Evolutionary conservation across 2,113 vertebrate species (phyloP).

Genomic region (Triplophysa tibetana): DNA sequence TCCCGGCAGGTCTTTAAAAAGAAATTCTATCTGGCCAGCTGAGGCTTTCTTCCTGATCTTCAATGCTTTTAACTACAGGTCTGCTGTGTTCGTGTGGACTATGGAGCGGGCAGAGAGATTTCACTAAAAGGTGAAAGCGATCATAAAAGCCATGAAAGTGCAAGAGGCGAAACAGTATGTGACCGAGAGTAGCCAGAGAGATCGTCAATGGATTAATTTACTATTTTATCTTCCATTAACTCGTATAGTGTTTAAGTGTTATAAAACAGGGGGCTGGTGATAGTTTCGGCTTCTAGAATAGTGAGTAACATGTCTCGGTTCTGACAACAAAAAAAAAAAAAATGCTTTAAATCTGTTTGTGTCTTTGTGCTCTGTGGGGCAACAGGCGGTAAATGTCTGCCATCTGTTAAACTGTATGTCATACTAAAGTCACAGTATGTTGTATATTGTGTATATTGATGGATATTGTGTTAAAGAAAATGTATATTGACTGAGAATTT

Average conservation of each 20-base stretch:
- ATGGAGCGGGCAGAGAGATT: conserved; percentile 7
- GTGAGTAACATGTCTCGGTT: neutral
- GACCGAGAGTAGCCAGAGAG: conserved; percentile 49
- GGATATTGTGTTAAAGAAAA: neutral
- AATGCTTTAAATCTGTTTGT: neutral
- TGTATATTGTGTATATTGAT: neutral
- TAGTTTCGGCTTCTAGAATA: neutral
- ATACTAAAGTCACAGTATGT: neutral
- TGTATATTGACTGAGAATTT: neutral
- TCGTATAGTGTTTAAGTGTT: neutral
- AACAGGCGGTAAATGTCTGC: neutral
- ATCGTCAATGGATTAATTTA: conserved; percentile 12
- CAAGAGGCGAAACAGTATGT: conserved; percentile 47
- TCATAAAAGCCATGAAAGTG: conserved; percentile 26
- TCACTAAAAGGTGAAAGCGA: conserved; percentile 30
- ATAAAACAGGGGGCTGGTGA: neutral
- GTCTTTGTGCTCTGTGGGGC: neutral
- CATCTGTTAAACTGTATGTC: neutral
- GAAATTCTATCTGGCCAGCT: conserved; percentile 71
- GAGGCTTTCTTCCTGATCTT: conserved; percentile 56
- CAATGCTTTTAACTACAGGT: conserved; percentile 76
- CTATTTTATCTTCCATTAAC: neutral
- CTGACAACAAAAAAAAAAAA: neutral
- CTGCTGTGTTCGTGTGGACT: conserved; percentile 52
- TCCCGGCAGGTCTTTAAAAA: conserved; percentile 82